phyloP scores from a whole-genome alignment of 2,797 vertebrate species.

The Tokudaia muenninki region DNA sequence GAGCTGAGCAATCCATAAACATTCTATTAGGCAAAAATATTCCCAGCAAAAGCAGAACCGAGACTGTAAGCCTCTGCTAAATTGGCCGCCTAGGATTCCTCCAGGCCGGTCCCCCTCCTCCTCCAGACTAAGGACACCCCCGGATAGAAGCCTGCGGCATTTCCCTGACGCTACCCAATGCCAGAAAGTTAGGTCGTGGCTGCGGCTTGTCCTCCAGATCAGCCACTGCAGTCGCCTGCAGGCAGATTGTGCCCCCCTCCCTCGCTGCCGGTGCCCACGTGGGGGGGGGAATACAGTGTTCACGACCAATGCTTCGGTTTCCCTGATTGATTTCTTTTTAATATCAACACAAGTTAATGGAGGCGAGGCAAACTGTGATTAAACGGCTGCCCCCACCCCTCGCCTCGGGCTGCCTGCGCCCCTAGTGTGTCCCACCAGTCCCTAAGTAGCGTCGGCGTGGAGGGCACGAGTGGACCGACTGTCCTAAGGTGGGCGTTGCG shows the following conservation, averaged over 20 bases:
- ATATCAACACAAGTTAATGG: slow-evolving; percentile 76
- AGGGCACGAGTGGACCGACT: fast-evolving
- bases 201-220: slow-evolving; percentile 30
- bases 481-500: background rate
- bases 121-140: slow-evolving; percentile 50
- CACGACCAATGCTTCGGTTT: slow-evolving; percentile 72
- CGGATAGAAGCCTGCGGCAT: slow-evolving; percentile 63
- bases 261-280: slow-evolving; percentile 28
- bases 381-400: slow-evolving; percentile 58
- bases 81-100: slow-evolving; percentile 27
- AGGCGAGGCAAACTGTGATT: slow-evolving; percentile 65
- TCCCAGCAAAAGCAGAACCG: slow-evolving; percentile 76
- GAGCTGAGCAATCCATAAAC: slow-evolving; percentile 79
- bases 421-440: background rate
- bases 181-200: slow-evolving; percentile 71
- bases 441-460: background rate
- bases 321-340: slow-evolving; percentile 82
- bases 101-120: background rate
- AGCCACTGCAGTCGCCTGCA: slow-evolving; percentile 44
- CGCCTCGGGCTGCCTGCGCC: slow-evolving; percentile 48
- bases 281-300: slow-evolving; percentile 38
- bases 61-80: slow-evolving; percentile 26
- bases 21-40: slow-evolving; percentile 81
- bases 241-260: background rate
- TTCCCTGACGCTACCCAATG: background rate